Percentiles rank a stretch among this genome's conserved stretches.
Evolutionary conservation across 2,888 invertebrate genomes (phyloP).

Genomic region (Xanthorhoe spadicearia): DNA sequence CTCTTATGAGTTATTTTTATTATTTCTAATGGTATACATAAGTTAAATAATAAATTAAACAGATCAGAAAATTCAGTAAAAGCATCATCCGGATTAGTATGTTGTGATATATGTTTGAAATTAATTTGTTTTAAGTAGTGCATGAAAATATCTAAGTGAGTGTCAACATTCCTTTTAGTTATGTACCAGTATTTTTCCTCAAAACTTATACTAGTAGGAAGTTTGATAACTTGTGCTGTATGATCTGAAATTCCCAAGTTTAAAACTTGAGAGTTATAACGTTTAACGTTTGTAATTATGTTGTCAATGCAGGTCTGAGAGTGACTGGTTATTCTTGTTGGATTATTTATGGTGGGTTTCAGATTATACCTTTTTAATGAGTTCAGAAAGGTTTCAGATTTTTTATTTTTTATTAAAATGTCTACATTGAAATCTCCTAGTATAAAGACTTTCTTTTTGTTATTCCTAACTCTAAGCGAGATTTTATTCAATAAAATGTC

Average conservation of each 20-base stretch:
- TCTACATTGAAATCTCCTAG: too few species aligned
- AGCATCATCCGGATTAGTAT: background rate
- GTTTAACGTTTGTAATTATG: too few species aligned
- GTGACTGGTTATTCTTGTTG: too few species aligned
- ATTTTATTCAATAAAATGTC: background rate
- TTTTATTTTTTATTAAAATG: too few species aligned
- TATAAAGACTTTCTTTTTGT: background rate
- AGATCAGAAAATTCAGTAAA: background rate
- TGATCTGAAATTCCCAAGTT: background rate
- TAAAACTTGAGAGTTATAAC: background rate
- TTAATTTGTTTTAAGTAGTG: background rate
- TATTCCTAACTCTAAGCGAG: background rate
- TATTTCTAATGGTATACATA: too few species aligned
- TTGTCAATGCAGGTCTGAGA: too few species aligned
- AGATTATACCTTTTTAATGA: too few species aligned
- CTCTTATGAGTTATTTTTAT: too few species aligned
- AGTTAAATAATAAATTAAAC: too few species aligned
- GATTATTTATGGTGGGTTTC: too few species aligned
- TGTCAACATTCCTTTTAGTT: background rate
- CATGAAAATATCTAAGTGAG: background rate
- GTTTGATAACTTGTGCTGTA: slow-evolving; percentile 1
- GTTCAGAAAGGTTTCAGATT: too few species aligned
- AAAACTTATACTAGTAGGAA: background rate
- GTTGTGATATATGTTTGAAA: background rate
- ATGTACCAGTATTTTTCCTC: background rate